These are phyloP conservation scores for Trissolcus basalis DNA, from an alignment of 1,140 invertebrate genomes.

Conservation along the genomic window DNA sequence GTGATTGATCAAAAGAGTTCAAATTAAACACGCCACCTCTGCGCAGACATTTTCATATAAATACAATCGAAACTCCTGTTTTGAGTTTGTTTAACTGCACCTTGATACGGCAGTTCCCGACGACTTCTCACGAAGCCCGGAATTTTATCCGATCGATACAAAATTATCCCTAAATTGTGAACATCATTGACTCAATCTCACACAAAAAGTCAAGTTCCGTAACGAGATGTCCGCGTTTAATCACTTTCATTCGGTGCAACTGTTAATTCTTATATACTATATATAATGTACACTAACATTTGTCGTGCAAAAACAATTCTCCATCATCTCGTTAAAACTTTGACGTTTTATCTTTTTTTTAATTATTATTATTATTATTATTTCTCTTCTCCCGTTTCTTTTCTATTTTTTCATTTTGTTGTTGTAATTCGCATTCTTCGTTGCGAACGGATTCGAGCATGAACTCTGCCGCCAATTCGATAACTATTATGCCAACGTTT, in stretches of 20 bases:
- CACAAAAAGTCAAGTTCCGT: not conserved
- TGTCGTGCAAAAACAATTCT: constrained; percentile 52
- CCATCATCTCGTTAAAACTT: constrained; percentile 24
- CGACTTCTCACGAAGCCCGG: too few species aligned
- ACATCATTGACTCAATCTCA: too few species aligned
- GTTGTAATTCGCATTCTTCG: not conserved
- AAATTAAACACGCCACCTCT: too few species aligned
- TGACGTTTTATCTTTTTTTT: constrained; percentile 4
- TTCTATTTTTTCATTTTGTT: not conserved
- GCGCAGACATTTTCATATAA: too few species aligned
- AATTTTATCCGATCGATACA: too few species aligned
- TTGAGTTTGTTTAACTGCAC: too few species aligned
- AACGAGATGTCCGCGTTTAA: constrained; percentile 14
- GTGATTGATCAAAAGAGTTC: too few species aligned
- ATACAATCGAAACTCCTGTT: too few species aligned
- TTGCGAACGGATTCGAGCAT: not conserved
- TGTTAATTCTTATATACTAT: constrained; percentile 43
- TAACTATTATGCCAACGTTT: constrained; percentile 24
- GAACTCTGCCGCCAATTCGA: constrained; percentile 7
- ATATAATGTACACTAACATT: constrained; percentile 54
- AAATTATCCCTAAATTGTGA: too few species aligned
- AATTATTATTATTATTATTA: too few species aligned
- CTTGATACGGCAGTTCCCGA: too few species aligned
- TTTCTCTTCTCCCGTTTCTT: not conserved
- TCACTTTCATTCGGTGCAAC: constrained; percentile 38